Base-by-base conservation (phyloP, 2,113 vertebrate genomes). In the Baryphthengus martii region DNA sequence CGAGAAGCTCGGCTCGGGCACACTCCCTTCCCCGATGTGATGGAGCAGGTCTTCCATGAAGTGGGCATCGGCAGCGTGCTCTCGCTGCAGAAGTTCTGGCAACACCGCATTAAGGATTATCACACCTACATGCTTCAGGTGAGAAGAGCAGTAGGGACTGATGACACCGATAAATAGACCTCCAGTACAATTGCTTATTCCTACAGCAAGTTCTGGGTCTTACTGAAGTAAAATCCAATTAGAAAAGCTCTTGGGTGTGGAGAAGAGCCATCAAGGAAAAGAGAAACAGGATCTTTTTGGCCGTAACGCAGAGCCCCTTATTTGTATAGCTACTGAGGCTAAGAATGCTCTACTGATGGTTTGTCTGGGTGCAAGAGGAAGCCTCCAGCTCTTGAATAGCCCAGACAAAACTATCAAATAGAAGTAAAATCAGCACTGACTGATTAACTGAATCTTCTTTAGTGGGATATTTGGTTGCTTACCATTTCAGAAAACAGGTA, bases 41-140 rank as follows among this genome's bases (percentile, higher is more conserved):
- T 99, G 97, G 99, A 99, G 95, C 99, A 99, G 91, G 99, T 99
- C 10, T 99, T 99, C 97, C 99, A 99, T 0, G 99, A 99, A 78
- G 98, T 98, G 95, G 99, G 99, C 94, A 98, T 99, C 9, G 99
- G 99, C 97, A 99, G 99, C 0, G 98, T 99, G 84, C 97, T 99
- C 75, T 99, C 99, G 0, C 98, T 99, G 89, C 99, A 99, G 98
- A 99, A 98, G 95, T 99, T 99, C 97, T 99, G 99, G 99, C 99
- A 99, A 91, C 98, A 99, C 83, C 98, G 99, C 85, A 99, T 99
- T 94, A 99, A 99, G 95, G 99, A 99, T 96, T 99, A 99, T 90
- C 99, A 99, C 97, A 99, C 98, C 96, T 99, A 99, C 97, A 99
- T 99, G 99, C 97, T 99, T 7, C 99, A 99, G 99, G 99, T 99